Evolutionary conservation across 2,888 invertebrate genomes (phyloP).

Genomic region (Oxyteleia sp.): DNA sequence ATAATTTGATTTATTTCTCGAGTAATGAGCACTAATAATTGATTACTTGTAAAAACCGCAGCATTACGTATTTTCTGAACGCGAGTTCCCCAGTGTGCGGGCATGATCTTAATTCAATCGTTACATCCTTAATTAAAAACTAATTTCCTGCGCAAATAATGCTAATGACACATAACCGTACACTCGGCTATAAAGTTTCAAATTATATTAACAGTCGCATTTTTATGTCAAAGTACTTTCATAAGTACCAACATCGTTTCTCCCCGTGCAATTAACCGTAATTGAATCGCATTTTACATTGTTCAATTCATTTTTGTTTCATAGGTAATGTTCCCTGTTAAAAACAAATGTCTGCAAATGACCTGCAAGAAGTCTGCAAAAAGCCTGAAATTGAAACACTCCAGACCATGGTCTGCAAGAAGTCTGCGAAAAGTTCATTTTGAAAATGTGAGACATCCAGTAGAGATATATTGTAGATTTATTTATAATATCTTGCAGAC

Average conservation of each 20-base stretch:
- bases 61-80: constrained; percentile 1
- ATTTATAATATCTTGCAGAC: too few species aligned
- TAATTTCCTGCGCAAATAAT: constrained; percentile 27
- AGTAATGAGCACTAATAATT: constrained; percentile 17
- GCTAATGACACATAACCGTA: neutral
- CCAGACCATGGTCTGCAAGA: too few species aligned
- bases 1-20: constrained; percentile 44
- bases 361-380: too few species aligned
- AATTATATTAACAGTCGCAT: constrained; percentile 1
- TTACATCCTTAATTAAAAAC: constrained; percentile 35
- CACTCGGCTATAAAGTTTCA: neutral
- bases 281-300: constrained; percentile 7
- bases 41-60: constrained; percentile 30
- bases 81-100: neutral
- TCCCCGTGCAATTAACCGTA: constrained; percentile 6
- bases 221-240: constrained; percentile 8
- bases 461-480: too few species aligned
- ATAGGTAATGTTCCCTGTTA: too few species aligned
- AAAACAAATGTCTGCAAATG: too few species aligned
- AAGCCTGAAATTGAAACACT: too few species aligned
- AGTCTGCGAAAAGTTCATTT: too few species aligned
- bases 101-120: constrained; percentile 16
- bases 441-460: too few species aligned
- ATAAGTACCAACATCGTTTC: constrained; percentile 3
- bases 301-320: too few species aligned